Base-by-base conservation (phyloP, 2,113 vertebrate genomes). In the Bucco capensis region DNA sequence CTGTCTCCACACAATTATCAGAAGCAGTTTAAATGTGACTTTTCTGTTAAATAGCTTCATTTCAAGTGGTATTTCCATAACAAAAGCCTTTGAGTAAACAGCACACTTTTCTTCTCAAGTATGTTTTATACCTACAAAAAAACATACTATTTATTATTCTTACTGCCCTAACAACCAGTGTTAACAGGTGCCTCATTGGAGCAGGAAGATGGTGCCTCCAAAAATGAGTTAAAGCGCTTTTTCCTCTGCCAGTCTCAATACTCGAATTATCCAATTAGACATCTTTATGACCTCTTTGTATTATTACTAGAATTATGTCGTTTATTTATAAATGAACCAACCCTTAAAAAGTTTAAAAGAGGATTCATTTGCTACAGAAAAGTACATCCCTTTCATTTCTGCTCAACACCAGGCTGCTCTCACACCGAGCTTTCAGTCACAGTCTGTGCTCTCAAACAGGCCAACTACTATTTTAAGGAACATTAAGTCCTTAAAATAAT, bases 401-500 rank as follows among this genome's bases (percentile, higher is more conserved):
- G 51, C 44, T 2, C 65, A 46, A 8, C 12, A 23, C 73, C 77
- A 19, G 47, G 60, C 75, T 61, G 80, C 80, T 74, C 69, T 51
- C 47, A 8, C 51, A 37, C 30, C 25, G 4, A 38, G 65, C 70
- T 22, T 28, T 58, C 74, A 8, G 67, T 31, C 95, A 35, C 0
- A 9, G 56, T 10, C 70, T 22, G 49, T 51, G 0, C 81, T 74
- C 76, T 5, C 51, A 1, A 40, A 61, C 30, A 8, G 65, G 57
- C 77, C 71, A 75, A 60, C 5, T 51, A 6, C 86, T 75, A 85
- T 86, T 91, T 88, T 69, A 79, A 92, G 89, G 80, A 31, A 47
- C 54, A 14, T 3, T 9, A 51, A 66, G 23, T 89, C 46, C 72
- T 62, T 86, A 38, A 82, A 76, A 66, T 25, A 77, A 49, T 60